Percentiles rank a stretch among this genome's conserved stretches.
These are phyloP conservation scores for Planococcus citri DNA, from an alignment of 1,140 invertebrate genomes.

Conservation along the genomic window DNA sequence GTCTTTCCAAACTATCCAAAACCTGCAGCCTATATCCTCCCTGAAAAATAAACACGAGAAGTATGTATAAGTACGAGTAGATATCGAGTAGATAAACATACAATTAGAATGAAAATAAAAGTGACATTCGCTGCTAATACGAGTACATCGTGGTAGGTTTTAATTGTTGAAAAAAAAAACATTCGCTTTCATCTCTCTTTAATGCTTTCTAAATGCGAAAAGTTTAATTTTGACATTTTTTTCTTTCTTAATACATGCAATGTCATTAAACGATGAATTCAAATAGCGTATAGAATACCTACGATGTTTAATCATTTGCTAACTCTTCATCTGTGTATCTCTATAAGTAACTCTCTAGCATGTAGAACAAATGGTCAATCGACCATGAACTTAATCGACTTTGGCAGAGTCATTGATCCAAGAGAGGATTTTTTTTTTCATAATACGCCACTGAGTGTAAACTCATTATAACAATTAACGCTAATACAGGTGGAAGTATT, in stretches of 20 bases:
- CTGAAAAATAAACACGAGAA: conserved; percentile 39
- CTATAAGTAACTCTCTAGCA: too few relatives aligned
- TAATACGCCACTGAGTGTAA: not conserved
- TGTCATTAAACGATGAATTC: not conserved
- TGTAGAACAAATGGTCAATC: conserved; percentile 16
- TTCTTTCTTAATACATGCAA: conserved; percentile 15
- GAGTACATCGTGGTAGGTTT: too few relatives aligned
- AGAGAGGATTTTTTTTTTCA: not conserved
- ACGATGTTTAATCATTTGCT: not conserved
- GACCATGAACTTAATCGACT: not conserved
- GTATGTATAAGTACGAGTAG: not conserved
- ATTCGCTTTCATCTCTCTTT: not conserved
- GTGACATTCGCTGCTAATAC: not conserved
- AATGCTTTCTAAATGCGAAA: not conserved
- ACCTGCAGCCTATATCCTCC: conserved; percentile 77
- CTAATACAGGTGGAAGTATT: not conserved
- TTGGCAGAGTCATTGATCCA: not conserved
- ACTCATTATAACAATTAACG: not conserved
- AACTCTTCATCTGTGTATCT: not conserved
- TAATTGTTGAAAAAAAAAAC: not conserved
- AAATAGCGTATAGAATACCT: not conserved
- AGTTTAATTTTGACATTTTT: not conserved
- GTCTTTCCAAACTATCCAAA: conserved; percentile 63
- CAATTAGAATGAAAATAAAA: conserved; percentile 18
- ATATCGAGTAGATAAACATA: not conserved